Evolutionary conservation across 2,888 invertebrate species (phyloP).

Genomic region (Stratiomys singularior): DNA sequence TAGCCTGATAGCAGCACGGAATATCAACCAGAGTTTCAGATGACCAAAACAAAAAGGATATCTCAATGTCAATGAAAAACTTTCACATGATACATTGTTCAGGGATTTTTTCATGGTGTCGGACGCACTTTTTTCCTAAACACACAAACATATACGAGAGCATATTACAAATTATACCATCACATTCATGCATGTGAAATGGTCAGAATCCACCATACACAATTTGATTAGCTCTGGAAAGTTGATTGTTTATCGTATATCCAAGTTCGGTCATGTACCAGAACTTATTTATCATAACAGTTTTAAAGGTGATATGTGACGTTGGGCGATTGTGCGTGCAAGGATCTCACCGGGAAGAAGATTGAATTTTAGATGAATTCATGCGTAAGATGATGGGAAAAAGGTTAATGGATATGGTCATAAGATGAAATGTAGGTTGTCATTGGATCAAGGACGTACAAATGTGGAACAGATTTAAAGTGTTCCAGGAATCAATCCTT

Average conservation of each 20-base stretch:
- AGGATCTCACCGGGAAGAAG: neutral
- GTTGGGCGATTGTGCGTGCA: neutral
- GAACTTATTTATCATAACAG: conserved; percentile 28
- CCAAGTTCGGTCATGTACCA: conserved; percentile 29
- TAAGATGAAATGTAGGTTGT: too few relatives aligned
- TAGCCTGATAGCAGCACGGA: too few relatives aligned
- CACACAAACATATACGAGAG: neutral
- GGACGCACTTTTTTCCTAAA: neutral
- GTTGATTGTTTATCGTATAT: conserved; percentile 40
- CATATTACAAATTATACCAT: neutral
- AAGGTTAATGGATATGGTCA: neutral
- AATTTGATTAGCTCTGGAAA: conserved; percentile 36
- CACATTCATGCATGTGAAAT: neutral
- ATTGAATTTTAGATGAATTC: neutral
- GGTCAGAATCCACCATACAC: neutral
- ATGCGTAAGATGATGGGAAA: neutral
- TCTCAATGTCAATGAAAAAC: too few relatives aligned
- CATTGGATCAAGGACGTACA: too few relatives aligned
- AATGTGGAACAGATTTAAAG: too few relatives aligned
- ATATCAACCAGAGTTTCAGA: too few relatives aligned
- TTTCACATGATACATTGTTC: too few relatives aligned
- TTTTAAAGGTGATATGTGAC: conserved; percentile 28
- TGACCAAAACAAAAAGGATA: too few relatives aligned
- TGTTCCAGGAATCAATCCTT: too few relatives aligned
- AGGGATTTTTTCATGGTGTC: too few relatives aligned